Conservation (phyloP, 2,113 vertebrate genomes). For the Neolamprologus toae region DNA sequence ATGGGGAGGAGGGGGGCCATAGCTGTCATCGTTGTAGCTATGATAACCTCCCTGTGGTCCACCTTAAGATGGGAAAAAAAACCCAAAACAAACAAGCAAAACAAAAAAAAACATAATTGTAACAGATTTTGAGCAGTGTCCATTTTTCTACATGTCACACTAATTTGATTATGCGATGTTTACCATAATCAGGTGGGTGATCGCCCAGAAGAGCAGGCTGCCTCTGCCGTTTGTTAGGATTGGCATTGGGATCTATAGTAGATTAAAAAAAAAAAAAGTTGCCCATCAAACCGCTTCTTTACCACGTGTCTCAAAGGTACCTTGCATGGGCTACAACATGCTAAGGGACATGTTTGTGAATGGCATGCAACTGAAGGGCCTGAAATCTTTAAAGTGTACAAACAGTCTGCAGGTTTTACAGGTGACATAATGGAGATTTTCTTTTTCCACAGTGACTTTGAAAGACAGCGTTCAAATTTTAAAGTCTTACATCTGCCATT, state of each 20-base stretch:
- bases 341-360: conserved; percentile 30
- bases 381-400: not conserved
- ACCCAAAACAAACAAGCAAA: fast-evolving
- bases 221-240: conserved; percentile 85
- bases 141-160: not conserved
- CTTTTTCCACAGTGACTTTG: not conserved
- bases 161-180: not conserved
- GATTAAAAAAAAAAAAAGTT: not conserved
- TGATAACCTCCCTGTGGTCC: conserved; percentile 86
- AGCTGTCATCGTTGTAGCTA: conserved; percentile 83
- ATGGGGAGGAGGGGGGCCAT: conserved; percentile 82
- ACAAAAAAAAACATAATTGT: fast-evolving
- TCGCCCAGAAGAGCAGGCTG: conserved; percentile 88
- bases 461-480: not conserved
- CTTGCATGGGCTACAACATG: not conserved
- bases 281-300: not conserved
- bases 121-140: not conserved
- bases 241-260: conserved; percentile 76
- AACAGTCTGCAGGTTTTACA: conserved; percentile 7
- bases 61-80: conserved; percentile 37
- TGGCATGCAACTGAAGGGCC: conserved; percentile 54
- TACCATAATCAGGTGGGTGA: conserved; percentile 85
- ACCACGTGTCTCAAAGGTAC: not conserved
- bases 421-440: conserved; percentile 66
- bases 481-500: not conserved